Evolutionary conservation across 2,113 vertebrate species (phyloP).

Genomic region (Cyprinodon tularosa): DNA sequence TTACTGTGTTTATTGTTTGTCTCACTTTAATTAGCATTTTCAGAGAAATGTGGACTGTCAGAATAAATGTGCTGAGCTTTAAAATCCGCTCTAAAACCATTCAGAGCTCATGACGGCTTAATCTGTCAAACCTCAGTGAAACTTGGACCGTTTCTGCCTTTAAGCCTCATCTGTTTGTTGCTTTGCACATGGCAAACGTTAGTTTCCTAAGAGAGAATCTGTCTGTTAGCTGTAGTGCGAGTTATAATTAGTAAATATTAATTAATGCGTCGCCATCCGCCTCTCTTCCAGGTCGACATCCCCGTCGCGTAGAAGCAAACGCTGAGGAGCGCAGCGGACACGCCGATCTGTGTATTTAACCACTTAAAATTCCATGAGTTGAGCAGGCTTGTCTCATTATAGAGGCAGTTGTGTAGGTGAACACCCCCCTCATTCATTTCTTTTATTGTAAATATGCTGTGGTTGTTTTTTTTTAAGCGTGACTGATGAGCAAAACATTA

Average conservation of each 20-base stretch:
- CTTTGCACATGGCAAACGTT: conserved; percentile 13
- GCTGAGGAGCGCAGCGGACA: conserved; percentile 87
- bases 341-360: conserved; percentile 83
- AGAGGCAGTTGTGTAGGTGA: conserved; percentile 99
- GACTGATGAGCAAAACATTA: conserved; percentile 86
- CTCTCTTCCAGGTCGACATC: conserved; percentile 91
- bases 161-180: neutral
- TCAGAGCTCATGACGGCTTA: neutral
- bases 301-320: conserved; percentile 93
- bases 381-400: conserved; percentile 99
- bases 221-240: conserved; percentile 39
- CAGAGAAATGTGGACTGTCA: conserved; percentile 19
- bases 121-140: neutral
- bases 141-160: neutral
- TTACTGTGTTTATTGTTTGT: conserved; percentile 80
- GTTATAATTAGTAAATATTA: conserved; percentile 15
- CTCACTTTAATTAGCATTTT: conserved; percentile 57
- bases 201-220: conserved; percentile 1
- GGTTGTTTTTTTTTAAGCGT: conserved; percentile 87
- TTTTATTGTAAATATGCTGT: conserved; percentile 90
- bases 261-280: conserved; percentile 60
- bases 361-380: conserved; percentile 99
- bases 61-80: conserved; percentile 19
- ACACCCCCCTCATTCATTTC: conserved; percentile 57
- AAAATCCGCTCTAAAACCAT: conserved; percentile 15